Evolutionary conservation across 2,888 invertebrate species (phyloP).

Genomic region (Tortricodes alternella): DNA sequence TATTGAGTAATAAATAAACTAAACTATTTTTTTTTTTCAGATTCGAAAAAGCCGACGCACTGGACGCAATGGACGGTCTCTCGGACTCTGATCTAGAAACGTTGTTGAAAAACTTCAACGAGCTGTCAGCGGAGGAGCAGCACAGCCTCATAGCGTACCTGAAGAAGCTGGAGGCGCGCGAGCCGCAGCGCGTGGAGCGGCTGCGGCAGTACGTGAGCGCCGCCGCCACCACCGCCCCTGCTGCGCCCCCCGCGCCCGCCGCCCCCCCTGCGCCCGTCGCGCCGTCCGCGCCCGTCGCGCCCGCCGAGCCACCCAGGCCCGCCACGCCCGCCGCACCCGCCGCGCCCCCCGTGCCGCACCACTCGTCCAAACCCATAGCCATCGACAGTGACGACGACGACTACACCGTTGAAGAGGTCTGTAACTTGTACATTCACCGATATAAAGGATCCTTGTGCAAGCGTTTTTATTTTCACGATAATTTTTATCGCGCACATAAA

Average conservation of each 20-base stretch:
- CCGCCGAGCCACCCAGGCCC: slow-evolving; percentile 4
- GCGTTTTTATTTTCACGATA: neutral
- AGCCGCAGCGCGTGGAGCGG: slow-evolving; percentile 90
- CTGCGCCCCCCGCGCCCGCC: slow-evolving; percentile 9
- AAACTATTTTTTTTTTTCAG: slow-evolving; percentile 38
- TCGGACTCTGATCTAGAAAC: slow-evolving; percentile 92
- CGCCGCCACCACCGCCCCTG: slow-evolving; percentile 44
- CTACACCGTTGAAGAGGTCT: slow-evolving; percentile 90
- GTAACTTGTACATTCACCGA: neutral
- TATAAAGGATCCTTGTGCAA: neutral
- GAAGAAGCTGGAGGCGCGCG: slow-evolving; percentile 89
- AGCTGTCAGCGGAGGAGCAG: slow-evolving; percentile 90
- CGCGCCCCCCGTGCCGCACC: slow-evolving; percentile 13
- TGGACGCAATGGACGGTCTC: slow-evolving; percentile 86
- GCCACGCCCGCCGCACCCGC: slow-evolving; percentile 5
- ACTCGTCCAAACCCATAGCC: slow-evolving; percentile 40
- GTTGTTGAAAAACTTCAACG: slow-evolving; percentile 89
- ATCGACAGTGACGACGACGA: slow-evolving; percentile 88
- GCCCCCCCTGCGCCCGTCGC: slow-evolving; percentile 20
- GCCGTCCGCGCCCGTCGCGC: slow-evolving; percentile 8
- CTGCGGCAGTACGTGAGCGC: slow-evolving; percentile 88
- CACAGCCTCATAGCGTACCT: slow-evolving; percentile 91
- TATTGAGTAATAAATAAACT: too few species aligned
- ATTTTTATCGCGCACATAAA: too few species aligned
- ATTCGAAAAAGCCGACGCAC: slow-evolving; percentile 52